Base-by-base conservation (phyloP, 2,797 vertebrate genomes). In the Alfaro cultratus region DNA sequence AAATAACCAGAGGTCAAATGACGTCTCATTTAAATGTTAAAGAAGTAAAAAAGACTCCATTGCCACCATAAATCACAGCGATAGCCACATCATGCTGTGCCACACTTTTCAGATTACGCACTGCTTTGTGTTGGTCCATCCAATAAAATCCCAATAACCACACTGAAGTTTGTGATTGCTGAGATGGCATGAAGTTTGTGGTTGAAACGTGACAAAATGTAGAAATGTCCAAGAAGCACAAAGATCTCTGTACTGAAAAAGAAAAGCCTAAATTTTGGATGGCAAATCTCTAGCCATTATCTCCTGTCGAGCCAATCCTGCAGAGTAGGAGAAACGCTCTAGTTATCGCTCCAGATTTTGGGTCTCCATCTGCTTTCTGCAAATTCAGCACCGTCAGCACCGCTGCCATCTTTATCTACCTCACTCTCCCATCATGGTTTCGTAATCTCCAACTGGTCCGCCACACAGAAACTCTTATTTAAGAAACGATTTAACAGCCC, bases 351-450 rank as follows among this genome's bases (percentile, higher is more conserved):
- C 84, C 80, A 84, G 81, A 79, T 86, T 82, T 82, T 81, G 77
- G 73, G 76, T 85, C 80, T 88, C 72, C 71, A 67, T 88, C 90
- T 78, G 82, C 86, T 60, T 91, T 91, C 87, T 91, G 90, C 83
- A 80, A 67, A 85, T 89, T 91, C 88, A 91, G 88, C 91, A 88
- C 75, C 16, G 89, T 93, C 87, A 90, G 90, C 86, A 82, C 85
- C 80, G 53, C 83, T 83, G 88, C 85, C 87, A 82, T 89, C 89
- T 91, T 88, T 83, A 92, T 92, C 89, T 86, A 62, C 84, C 77
- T 87, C 85, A 78, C 80, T 90, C 86, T 75, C 73, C 87, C 67
- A 90, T 87, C 89, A 87, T 88, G 83, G 84, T 90, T 88, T 89
- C 86, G 86, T 91, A 86, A 88, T 91, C 86, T 91, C 78, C 82